A percentile compares a stretch with the other conserved stretches of the same genome.
phyloP scores from a whole-genome alignment of 2,888 invertebrate genomes.

The Sarcophaga carnaria region DNA sequence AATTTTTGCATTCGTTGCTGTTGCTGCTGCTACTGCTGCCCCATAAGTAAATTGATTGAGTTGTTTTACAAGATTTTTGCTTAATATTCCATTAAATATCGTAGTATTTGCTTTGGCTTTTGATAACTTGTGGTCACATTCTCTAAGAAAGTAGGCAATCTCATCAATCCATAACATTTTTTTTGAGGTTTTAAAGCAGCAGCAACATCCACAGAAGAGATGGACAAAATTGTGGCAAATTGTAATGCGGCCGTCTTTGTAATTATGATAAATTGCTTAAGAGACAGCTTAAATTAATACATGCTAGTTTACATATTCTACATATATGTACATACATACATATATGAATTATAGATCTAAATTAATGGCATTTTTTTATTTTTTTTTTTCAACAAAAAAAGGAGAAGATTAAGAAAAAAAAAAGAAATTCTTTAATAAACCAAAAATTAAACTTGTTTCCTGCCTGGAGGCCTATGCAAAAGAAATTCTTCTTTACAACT shows the following conservation, averaged over 20 bases:
- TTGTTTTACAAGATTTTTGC: constrained; percentile 65
- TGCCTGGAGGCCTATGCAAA: no score
- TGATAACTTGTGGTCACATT: constrained; percentile 29
- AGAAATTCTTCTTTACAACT: no score
- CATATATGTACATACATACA: no score
- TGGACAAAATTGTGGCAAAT: constrained; percentile 26
- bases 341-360: neutral
- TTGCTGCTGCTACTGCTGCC: neutral
- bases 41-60: constrained; percentile 58
- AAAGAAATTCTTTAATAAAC: no score
- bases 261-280: constrained; percentile 36
- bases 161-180: constrained; percentile 29
- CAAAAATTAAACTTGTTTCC: no score
- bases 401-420: no score
- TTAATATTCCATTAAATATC: constrained; percentile 49
- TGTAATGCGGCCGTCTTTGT: constrained; percentile 19
- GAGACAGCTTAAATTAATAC: constrained; percentile 9
- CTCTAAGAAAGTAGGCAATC: constrained; percentile 20
- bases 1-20: neutral
- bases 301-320: neutral
- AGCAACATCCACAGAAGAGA: neutral
- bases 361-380: neutral
- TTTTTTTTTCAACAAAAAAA: no score
- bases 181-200: neutral
- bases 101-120: constrained; percentile 10